Evolutionary conservation across 2,797 vertebrate species (phyloP).

Genomic region (Champsocephalus esox): DNA sequence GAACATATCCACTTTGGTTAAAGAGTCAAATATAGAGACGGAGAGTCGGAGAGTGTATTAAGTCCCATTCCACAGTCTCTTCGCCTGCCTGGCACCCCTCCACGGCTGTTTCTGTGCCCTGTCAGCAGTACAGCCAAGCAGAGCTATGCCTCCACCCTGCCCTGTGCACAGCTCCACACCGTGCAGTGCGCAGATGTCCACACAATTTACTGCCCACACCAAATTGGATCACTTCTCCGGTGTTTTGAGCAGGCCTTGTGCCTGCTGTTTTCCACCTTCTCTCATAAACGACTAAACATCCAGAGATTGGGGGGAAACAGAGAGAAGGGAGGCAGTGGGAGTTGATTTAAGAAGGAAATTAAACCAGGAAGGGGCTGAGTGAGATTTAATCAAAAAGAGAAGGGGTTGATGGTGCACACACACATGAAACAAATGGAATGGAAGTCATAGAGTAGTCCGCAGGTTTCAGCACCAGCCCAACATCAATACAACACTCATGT

Average conservation of each 20-base stretch:
- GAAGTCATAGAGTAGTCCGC: conserved; percentile 7
- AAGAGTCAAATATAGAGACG: conserved; percentile 50
- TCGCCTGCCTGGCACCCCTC: conserved; percentile 47
- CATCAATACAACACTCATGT: conserved; percentile 11
- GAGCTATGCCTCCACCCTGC: conserved; percentile 64
- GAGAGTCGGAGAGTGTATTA: conserved; percentile 47
- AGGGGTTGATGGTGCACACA: conserved; percentile 19
- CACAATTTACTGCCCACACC: conserved; percentile 80
- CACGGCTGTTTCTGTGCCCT: conserved; percentile 56
- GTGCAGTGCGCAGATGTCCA: conserved; percentile 65
- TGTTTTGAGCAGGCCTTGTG: conserved; percentile 71
- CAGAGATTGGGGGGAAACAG: conserved; percentile 45
- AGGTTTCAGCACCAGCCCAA: conserved; percentile 10
- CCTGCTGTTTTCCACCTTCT: conserved; percentile 75
- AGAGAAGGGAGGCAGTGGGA: conserved; percentile 19
- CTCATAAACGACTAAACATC: conserved; percentile 74
- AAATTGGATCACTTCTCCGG: conserved; percentile 82
- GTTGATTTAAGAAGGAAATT: conserved; percentile 75
- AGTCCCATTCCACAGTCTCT: conserved; percentile 43
- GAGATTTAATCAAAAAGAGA: conserved; percentile 36
- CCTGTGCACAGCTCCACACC: conserved; percentile 57
- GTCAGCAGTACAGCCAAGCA: conserved; percentile 71
- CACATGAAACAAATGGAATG: conserved; percentile 22
- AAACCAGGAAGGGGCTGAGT: conserved; percentile 51
- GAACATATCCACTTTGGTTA: conserved; percentile 46